These are phyloP conservation scores for Ricordea florida DNA, from an alignment of 92 coral and sea anemone genomes.

Conservation along the genomic window DNA sequence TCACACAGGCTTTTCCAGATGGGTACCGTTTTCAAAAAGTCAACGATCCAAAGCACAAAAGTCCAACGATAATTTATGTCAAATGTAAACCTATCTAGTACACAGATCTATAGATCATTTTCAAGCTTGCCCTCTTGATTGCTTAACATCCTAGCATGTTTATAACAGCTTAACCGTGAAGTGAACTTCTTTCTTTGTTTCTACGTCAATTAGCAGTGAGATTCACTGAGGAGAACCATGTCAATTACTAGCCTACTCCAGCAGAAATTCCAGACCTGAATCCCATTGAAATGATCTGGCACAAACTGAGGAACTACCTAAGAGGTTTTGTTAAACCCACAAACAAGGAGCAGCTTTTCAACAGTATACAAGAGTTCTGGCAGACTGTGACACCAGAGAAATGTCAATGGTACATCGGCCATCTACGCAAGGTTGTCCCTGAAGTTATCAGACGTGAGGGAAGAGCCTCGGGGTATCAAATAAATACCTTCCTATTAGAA, in stretches of 20 bases:
- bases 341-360: constrained; percentile 8
- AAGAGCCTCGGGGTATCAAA: neutral
- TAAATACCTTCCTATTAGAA: too few relatives aligned
- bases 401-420: constrained; percentile 23
- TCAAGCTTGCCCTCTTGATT: too few relatives aligned
- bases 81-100: too few relatives aligned
- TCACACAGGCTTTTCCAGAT: too few relatives aligned
- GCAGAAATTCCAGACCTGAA: constrained; percentile 49
- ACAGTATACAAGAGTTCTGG: constrained; percentile 12
- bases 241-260: constrained; percentile 38
- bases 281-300: constrained; percentile 30
- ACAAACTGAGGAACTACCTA: constrained; percentile 2
- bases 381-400: neutral
- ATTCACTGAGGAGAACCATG: neutral
- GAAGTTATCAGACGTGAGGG: constrained; percentile 5
- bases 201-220: constrained; percentile 12
- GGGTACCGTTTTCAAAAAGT: too few relatives aligned
- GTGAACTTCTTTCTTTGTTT: too few relatives aligned
- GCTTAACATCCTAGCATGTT: too few relatives aligned
- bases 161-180: too few relatives aligned
- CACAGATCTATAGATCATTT: too few relatives aligned
- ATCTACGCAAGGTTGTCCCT: constrained; percentile 25
- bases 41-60: too few relatives aligned
- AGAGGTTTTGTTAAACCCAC: constrained; percentile 11
- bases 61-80: too few relatives aligned